Evolutionary conservation across 35 echinoderm and acorn worm species (phyloP).

Genomic region (Nesometra sesokonis): DNA sequence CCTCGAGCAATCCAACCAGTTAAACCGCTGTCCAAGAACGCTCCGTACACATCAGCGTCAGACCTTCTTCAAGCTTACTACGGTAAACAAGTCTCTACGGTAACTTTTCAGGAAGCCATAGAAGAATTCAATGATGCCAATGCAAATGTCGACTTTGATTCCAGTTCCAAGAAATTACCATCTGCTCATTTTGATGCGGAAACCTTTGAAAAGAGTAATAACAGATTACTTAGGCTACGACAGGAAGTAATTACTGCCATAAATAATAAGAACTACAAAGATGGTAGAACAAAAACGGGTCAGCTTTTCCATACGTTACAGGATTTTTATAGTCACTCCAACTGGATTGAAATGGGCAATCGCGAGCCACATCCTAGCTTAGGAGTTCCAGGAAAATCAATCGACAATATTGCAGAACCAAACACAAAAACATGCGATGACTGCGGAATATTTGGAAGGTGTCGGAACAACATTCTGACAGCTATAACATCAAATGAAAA

Average conservation of each 20-base stretch:
- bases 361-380: not conserved
- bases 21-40: not conserved
- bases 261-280: not conserved
- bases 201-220: not conserved
- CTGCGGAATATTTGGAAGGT: not conserved
- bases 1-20: not conserved
- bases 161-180: not conserved
- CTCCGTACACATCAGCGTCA: not conserved
- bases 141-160: not conserved
- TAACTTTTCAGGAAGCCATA: not conserved
- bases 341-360: not conserved
- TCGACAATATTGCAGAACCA: not conserved
- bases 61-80: not conserved
- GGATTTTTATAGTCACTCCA: not conserved
- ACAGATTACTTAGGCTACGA: not conserved
- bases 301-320: not conserved
- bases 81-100: not conserved
- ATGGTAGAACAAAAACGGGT: not conserved
- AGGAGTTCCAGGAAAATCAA: not conserved
- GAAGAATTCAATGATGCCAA: not conserved
- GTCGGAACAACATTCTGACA: not conserved
- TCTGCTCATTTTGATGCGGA: not conserved
- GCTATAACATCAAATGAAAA: not conserved
- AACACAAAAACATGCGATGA: not conserved
- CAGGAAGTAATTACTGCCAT: not conserved